Conservation (phyloP, 2,888 invertebrate species). For the Blera fallax region DNA sequence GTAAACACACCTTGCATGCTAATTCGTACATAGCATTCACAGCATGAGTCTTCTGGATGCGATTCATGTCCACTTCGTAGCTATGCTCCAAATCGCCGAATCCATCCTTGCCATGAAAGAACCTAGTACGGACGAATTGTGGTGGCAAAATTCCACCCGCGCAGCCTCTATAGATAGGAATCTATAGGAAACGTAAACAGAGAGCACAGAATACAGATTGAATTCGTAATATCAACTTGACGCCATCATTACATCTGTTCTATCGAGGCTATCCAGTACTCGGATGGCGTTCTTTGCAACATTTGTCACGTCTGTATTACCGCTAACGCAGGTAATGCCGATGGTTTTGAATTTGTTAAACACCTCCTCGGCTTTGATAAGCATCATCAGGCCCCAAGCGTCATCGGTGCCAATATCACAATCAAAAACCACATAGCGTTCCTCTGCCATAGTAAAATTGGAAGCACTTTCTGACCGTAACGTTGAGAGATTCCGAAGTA, state of each 20-base stretch:
- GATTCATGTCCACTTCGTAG: conserved; percentile 80
- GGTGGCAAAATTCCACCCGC: conserved; percentile 77
- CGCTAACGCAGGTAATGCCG: conserved; percentile 88
- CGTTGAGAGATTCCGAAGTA: neutral
- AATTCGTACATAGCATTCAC: conserved; percentile 84
- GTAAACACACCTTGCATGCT: conserved; percentile 83
- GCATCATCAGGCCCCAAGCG: conserved; percentile 84
- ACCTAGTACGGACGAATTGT: conserved; percentile 51
- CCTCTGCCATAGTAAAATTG: conserved; percentile 39
- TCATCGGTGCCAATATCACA: conserved; percentile 86
- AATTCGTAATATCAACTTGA: neutral
- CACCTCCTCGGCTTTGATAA: conserved; percentile 82
- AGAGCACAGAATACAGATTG: neutral
- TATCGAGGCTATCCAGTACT: conserved; percentile 84
- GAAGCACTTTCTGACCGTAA: neutral
- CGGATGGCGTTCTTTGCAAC: conserved; percentile 87
- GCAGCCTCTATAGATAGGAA: conserved; percentile 76
- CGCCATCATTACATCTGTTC: conserved; percentile 84
- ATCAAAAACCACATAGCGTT: conserved; percentile 83
- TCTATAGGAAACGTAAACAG: conserved; percentile 58
- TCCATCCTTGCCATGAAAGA: conserved; percentile 87
- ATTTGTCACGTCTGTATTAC: conserved; percentile 87
- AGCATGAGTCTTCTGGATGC: conserved; percentile 83
- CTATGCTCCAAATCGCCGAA: conserved; percentile 85
- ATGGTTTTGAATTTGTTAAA: conserved; percentile 80